Evolutionary conservation across 2,797 vertebrate species (phyloP), one percentile per base, ranked within the genome.

Genomic region (Brachyalestes nurse): DNA sequence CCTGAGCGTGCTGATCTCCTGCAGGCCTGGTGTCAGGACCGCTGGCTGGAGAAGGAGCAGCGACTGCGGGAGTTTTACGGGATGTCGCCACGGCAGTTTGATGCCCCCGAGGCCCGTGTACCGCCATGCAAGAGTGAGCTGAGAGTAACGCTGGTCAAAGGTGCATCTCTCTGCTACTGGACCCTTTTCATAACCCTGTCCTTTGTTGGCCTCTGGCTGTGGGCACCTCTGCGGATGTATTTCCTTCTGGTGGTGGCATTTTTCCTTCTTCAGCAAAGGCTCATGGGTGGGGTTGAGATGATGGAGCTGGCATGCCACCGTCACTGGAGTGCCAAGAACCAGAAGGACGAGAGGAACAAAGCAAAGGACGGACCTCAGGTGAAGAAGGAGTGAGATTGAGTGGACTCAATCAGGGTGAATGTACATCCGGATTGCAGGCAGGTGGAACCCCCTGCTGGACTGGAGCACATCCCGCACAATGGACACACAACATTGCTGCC

Each of bases 71-170:
- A 82, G 82, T 99, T 99, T 91, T 99, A 99, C 28, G 85, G 85
- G 0, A 86, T 93, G 60, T 91, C 94, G 19, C 90, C 91, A 5
- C 93, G 88, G 12, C 88, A 76, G 71, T 99, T 99, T n/a, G 89
- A 89, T 58, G 92, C 1, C 42, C 94, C 95, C 0, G 87, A 92
- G 0, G 85, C 93, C 1, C 84, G 84, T 0, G 88, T 99, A 60
- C 98, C 97, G 0, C 97, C 97, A 0, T 99, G 98, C 79, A 99
- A 99, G 92, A 95, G 97, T 0, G 96, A 97, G 91, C 89, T 95
- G 87, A 93, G 97, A 47, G 97, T 99, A 77, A 75, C 92, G 0
- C 82, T 93, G 0, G 95, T 98, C 82, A 97, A 99, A 88, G 93
- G 92, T 0, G 88, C 93, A 10, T 99, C 98, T 0, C 91, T 99